Evolutionary conservation across 2,113 vertebrate genomes (phyloP).

Genomic region (Hirundichthys speculiger): DNA sequence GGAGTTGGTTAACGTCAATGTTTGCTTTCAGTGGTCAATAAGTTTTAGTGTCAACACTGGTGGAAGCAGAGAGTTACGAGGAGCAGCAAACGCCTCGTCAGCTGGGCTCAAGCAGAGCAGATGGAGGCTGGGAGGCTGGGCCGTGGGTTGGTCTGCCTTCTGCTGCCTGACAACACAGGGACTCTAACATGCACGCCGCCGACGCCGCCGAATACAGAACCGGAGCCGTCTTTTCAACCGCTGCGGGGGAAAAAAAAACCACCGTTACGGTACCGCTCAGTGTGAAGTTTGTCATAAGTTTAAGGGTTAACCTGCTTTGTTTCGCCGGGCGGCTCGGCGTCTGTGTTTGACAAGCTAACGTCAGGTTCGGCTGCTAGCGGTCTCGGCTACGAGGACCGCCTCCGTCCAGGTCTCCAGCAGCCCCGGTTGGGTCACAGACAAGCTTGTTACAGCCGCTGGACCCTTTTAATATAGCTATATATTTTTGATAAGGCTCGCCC

Average conservation of each 20-base stretch:
- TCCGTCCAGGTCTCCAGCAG: background rate
- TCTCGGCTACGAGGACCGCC: conserved; percentile 16
- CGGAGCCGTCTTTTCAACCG: background rate
- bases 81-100: conserved; percentile 35
- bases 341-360: conserved; percentile 32
- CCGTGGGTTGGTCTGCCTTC: conserved; percentile 20
- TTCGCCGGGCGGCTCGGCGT: background rate
- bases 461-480: too few species aligned
- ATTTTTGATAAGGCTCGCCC: too few species aligned
- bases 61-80: background rate
- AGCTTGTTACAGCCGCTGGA: too few species aligned
- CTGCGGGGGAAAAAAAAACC: background rate
- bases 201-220: background rate
- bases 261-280: background rate
- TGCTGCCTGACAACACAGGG: conserved; percentile 42
- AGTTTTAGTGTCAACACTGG: background rate
- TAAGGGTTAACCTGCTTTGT: background rate
- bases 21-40: too few species aligned
- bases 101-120: conserved; percentile 30
- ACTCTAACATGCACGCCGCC: background rate
- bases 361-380: conserved; percentile 42
- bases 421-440: too few species aligned
- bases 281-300: conserved; percentile 23
- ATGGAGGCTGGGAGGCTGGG: conserved; percentile 45
- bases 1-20: too few species aligned